Conservation (phyloP, 2,888 invertebrate species). For the Drosophila hamatofila region DNA sequence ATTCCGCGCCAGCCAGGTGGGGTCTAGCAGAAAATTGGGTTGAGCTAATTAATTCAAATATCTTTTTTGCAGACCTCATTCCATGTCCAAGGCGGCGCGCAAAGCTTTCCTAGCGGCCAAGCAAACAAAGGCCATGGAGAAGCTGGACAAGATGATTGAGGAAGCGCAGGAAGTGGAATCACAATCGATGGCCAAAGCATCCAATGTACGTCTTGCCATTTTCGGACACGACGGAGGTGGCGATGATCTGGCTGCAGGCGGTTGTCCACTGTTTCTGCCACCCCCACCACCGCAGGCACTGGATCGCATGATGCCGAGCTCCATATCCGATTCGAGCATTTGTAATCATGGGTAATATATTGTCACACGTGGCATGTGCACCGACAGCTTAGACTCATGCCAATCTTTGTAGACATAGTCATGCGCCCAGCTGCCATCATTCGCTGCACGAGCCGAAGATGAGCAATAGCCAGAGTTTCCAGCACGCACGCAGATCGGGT, state of each 20-base stretch:
- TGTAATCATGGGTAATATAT: conserved; percentile 82
- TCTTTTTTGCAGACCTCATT: conserved; percentile 53
- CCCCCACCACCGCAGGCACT: conserved; percentile 68
- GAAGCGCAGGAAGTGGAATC: conserved; percentile 84
- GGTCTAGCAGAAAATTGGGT: not conserved
- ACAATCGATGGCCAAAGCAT: conserved; percentile 79
- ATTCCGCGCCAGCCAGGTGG: conserved; percentile 74
- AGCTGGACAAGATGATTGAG: conserved; percentile 85
- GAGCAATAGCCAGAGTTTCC: conserved; percentile 84
- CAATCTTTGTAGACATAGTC: conserved; percentile 52
- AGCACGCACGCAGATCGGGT: conserved; percentile 73
- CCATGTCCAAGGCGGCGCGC: conserved; percentile 82
- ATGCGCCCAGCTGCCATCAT: conserved; percentile 72
- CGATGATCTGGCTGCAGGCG: conserved; percentile 61
- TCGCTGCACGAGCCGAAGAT: conserved; percentile 78
- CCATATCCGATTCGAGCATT: conserved; percentile 83
- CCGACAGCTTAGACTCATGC: not conserved
- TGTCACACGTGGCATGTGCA: no score
- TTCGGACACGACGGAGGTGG: conserved; percentile 63
- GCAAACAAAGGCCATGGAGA: conserved; percentile 85
- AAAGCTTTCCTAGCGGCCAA: conserved; percentile 84
- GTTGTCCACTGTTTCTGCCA: conserved; percentile 80
- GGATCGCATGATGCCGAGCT: conserved; percentile 74
- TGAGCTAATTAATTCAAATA: not conserved
- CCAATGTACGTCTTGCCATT: conserved; percentile 69